These are phyloP conservation scores for Tyrannus savana DNA, from an alignment of 2,113 vertebrate species.

Conservation along the genomic window DNA sequence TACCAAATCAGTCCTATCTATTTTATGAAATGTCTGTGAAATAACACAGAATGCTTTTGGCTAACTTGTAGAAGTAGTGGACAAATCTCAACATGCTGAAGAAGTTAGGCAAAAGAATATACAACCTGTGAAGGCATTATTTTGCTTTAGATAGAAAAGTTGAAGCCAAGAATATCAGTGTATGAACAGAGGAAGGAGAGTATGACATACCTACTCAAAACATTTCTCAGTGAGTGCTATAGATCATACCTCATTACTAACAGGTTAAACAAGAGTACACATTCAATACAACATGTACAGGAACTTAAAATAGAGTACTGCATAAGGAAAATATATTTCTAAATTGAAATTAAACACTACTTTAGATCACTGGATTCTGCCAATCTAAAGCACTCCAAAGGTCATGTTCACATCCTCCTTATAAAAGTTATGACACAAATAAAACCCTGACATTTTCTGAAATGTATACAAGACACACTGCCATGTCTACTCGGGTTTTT, in stretches of 20 bases:
- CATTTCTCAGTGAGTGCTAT: background rate
- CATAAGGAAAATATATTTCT: background rate
- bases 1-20: background rate
- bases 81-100: conserved; percentile 18
- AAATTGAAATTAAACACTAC: background rate
- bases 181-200: background rate
- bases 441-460: background rate
- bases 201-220: background rate
- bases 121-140: background rate
- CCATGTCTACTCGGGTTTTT: background rate
- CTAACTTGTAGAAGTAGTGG: background rate
- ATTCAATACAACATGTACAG: background rate
- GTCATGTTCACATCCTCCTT: background rate
- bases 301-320: background rate
- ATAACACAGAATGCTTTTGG: background rate
- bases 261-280: background rate
- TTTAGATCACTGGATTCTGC: background rate
- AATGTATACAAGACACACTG: background rate
- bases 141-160: conserved; percentile 16
- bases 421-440: background rate
- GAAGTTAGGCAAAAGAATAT: background rate
- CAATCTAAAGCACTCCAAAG: background rate
- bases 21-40: background rate
- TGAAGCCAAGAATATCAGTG: background rate
- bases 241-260: background rate